Conservation (phyloP, 2,797 vertebrate species). For the Sylvilagus floridanus region DNA sequence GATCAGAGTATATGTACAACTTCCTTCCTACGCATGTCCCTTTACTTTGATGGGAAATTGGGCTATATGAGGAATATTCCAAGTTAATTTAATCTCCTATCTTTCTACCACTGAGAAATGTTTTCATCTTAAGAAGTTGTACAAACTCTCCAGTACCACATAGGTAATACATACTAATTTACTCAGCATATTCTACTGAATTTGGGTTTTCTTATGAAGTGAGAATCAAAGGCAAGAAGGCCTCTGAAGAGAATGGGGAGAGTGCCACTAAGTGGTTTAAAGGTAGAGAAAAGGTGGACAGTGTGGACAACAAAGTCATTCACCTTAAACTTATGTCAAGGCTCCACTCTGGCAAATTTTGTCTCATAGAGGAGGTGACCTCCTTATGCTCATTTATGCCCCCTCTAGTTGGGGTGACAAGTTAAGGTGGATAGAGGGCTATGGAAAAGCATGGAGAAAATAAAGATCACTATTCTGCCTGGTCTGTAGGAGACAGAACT, state of each 20-base stretch:
- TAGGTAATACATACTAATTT: background rate
- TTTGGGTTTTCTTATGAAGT: background rate
- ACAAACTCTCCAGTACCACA: background rate
- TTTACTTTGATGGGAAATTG: conserved; percentile 41
- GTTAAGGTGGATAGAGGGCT: background rate
- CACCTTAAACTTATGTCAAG: background rate
- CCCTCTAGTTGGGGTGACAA: background rate
- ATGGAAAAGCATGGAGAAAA: background rate
- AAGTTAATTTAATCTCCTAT: conserved; percentile 12
- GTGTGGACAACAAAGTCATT: background rate
- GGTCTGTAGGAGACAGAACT: conserved; percentile 24
- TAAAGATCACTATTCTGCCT: background rate
- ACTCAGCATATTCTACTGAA: background rate
- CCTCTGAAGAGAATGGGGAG: background rate
- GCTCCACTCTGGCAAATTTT: background rate
- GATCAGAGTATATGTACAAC: background rate
- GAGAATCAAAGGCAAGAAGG: background rate
- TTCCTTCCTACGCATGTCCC: background rate
- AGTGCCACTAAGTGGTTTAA: background rate
- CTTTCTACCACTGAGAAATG: conserved; percentile 36
- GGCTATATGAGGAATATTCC: background rate
- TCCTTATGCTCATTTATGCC: background rate
- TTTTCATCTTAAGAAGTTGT: conserved; percentile 52
- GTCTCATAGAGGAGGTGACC: background rate
- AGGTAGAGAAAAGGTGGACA: background rate